phyloP scores from a whole-genome alignment of 1,140 invertebrate species.

The Zaprionus lachaisei region DNA sequence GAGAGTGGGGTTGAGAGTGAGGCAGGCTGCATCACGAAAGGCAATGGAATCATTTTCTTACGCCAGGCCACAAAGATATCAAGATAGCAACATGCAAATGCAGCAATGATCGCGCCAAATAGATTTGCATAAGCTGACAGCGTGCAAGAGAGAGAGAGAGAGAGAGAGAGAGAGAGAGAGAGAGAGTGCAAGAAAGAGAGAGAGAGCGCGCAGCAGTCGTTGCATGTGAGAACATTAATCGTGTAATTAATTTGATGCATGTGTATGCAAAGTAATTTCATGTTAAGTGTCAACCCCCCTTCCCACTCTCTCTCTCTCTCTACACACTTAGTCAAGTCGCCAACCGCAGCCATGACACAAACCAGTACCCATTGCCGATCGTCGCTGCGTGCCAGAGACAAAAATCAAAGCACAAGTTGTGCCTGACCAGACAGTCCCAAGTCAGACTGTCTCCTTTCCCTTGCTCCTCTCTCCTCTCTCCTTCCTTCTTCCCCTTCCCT shows the following conservation, averaged over 20 bases:
- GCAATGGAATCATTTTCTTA: conserved; percentile 80
- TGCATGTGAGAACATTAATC: conserved; percentile 84
- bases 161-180: background rate
- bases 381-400: conserved; percentile 39
- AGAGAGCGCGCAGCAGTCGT: conserved; percentile 25
- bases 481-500: background rate
- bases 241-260: conserved; percentile 85
- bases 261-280: conserved; percentile 85
- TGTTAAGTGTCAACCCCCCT: conserved; percentile 81
- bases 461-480: background rate
- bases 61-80: conserved; percentile 69
- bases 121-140: conserved; percentile 73
- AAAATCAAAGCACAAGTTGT: conserved; percentile 35
- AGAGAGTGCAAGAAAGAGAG: background rate
- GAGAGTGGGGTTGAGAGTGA: too few species aligned
- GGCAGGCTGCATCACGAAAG: conserved; percentile 67
- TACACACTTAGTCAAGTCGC: background rate
- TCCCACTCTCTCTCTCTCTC: background rate
- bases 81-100: conserved; percentile 81
- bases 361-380: background rate
- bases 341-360: background rate
- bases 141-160: conserved; percentile 8
- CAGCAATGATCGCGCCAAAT: conserved; percentile 79
- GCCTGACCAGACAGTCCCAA: conserved; percentile 1
- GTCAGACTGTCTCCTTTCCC: background rate